phyloP scores from a whole-genome alignment of 2,888 invertebrate species.

The Nomada ruficornis region DNA sequence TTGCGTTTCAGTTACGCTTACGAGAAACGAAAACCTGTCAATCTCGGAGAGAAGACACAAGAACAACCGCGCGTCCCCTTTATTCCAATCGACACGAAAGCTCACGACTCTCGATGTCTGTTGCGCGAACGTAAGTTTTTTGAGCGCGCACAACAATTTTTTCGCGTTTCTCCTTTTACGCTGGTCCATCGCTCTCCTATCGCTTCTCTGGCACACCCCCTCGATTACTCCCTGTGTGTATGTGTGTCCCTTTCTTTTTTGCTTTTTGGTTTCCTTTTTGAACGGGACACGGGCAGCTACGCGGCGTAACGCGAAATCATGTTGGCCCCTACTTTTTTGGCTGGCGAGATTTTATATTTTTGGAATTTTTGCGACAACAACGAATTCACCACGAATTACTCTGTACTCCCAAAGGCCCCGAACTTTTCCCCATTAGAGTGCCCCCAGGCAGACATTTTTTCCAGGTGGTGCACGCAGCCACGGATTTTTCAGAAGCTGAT shows the following conservation, averaged over 20 bases:
- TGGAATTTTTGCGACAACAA: conserved; percentile 81
- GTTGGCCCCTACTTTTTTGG: conserved; percentile 80
- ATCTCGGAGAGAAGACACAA: conserved; percentile 48
- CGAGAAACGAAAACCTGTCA: conserved; percentile 69
- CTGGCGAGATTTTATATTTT: conserved; percentile 84
- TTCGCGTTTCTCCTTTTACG: conserved; percentile 61
- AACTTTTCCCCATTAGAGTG: conserved; percentile 53
- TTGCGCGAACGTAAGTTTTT: conserved; percentile 77
- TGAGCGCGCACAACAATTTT: conserved; percentile 74
- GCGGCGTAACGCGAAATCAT: conserved; percentile 57
- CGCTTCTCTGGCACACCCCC: conserved; percentile 53
- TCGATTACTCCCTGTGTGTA: conserved; percentile 6
- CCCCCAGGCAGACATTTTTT: conserved; percentile 76
- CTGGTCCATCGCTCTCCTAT: conserved; percentile 55
- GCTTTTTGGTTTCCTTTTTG: conserved; percentile 51
- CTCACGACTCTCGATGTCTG: conserved; percentile 32
- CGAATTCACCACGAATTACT: conserved; percentile 59
- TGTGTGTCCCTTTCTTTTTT: neutral
- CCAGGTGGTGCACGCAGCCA: conserved; percentile 83
- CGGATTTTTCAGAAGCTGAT: conserved; percentile 84
- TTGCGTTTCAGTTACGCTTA: conserved; percentile 64
- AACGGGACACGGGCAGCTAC: conserved; percentile 47
- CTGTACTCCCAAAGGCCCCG: neutral
- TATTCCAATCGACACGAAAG: conserved; percentile 35
- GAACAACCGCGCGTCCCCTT: conserved; percentile 42